These are phyloP conservation scores for Strix occidentalis DNA, from an alignment of 2,797 vertebrate genomes.

Conservation along the genomic window DNA sequence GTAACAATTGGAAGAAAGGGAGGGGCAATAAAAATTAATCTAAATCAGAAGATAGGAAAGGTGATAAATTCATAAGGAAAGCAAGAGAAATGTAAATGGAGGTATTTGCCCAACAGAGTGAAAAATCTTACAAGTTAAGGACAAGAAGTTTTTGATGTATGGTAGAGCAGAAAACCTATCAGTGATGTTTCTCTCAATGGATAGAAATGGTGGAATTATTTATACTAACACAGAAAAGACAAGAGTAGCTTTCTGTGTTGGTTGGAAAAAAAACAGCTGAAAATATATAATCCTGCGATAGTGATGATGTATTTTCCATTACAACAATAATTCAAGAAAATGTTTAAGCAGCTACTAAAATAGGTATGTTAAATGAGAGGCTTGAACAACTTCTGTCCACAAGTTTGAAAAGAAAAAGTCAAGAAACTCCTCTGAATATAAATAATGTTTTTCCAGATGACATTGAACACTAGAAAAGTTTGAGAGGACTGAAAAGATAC, in stretches of 20 bases:
- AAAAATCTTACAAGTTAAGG: not conserved
- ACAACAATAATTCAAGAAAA: slow-evolving; percentile 45
- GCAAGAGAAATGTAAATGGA: not conserved
- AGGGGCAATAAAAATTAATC: slow-evolving; percentile 8
- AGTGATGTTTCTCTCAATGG: not conserved
- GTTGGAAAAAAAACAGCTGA: slow-evolving; percentile 2
- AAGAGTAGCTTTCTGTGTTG: not conserved
- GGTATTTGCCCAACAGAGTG: not conserved
- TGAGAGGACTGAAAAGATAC: not conserved
- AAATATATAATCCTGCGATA: not conserved
- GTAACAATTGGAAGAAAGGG: not conserved
- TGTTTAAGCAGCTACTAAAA: slow-evolving; percentile 22
- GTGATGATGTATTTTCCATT: slow-evolving; percentile 44
- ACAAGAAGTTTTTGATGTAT: not conserved
- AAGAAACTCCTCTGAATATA: not conserved
- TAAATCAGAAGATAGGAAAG: slow-evolving; percentile 29
- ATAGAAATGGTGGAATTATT: not conserved
- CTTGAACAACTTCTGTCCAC: slow-evolving; percentile 27
- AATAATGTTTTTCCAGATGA: slow-evolving; percentile 30
- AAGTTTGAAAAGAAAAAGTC: slow-evolving; percentile 10
- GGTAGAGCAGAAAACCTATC: not conserved
- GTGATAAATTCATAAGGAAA: not conserved
- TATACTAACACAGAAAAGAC: not conserved
- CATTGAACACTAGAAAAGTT: not conserved
- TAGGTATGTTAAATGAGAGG: slow-evolving; percentile 22